Percentiles rank a stretch among this genome's conserved stretches.
Conservation (phyloP, 2,113 vertebrate species). For the Poeciliopsis retropinna region DNA sequence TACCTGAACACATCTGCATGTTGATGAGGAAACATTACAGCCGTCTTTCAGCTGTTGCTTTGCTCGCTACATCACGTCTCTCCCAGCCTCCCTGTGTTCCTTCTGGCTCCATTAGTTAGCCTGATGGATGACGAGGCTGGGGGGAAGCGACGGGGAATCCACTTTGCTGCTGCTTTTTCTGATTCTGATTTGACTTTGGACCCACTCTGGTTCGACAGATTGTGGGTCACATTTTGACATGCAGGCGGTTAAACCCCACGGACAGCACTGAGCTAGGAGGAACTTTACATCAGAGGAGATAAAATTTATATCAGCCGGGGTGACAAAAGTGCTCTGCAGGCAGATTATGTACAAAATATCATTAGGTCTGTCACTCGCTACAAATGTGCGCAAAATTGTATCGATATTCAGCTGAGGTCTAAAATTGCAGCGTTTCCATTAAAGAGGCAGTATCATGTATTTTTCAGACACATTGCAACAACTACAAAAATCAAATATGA, state of each 20-base stretch:
- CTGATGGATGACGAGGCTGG: conserved; percentile 55
- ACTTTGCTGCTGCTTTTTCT: conserved; percentile 39
- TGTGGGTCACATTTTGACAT: conserved; percentile 27
- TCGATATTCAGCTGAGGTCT: too few species aligned
- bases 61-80: conserved; percentile 12
- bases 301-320: too few species aligned
- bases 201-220: conserved; percentile 7
- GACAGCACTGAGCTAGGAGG: background rate
- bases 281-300: background rate
- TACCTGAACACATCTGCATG: conserved; percentile 39
- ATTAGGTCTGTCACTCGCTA: too few species aligned
- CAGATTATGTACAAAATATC: too few species aligned
- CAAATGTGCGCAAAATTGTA: too few species aligned
- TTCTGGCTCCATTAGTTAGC: conserved; percentile 58
- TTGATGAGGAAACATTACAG: conserved; percentile 32
- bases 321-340: too few species aligned
- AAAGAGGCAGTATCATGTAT: too few species aligned
- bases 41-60: conserved; percentile 7
- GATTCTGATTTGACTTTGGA: conserved; percentile 32
- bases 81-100: conserved; percentile 15
- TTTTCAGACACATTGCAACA: too few species aligned
- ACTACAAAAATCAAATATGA: too few species aligned
- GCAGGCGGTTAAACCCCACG: conserved; percentile 8
- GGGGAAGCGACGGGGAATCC: conserved; percentile 47
- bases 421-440: too few species aligned